phyloP scores from a whole-genome alignment of 2,888 invertebrate species.

The Macrostomum cliftonense region DNA sequence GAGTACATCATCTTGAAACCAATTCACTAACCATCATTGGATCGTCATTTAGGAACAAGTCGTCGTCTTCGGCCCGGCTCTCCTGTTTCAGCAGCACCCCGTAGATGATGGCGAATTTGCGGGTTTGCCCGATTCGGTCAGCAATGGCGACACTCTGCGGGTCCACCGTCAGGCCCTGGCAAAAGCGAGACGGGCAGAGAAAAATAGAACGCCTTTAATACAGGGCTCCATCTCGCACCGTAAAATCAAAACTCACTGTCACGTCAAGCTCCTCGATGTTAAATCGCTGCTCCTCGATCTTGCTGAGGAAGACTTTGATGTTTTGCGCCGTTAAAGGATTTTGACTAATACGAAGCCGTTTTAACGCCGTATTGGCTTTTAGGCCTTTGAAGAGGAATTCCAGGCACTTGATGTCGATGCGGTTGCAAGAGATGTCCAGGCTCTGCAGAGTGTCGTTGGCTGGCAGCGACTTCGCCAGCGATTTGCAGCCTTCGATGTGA shows the following conservation, averaged over 20 bases:
- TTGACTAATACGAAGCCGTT: slow-evolving; percentile 8
- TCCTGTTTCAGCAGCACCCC: neutral
- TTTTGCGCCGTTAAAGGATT: slow-evolving; percentile 21
- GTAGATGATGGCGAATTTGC: neutral
- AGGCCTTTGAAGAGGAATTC: slow-evolving; percentile 20
- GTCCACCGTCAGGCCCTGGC: neutral
- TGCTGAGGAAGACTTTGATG: slow-evolving; percentile 17
- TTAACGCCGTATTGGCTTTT: slow-evolving; percentile 14
- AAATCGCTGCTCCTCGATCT: slow-evolving; percentile 13
- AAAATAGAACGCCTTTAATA: no score
- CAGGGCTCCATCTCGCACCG: no score
- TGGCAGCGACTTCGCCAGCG: no score
- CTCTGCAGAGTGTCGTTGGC: slow-evolving; percentile 15
- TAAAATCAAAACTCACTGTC: neutral
- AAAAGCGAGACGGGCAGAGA: no score
- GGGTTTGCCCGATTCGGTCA: neutral
- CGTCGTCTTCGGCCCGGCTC: neutral
- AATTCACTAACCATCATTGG: slow-evolving; percentile 3
- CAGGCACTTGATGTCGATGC: slow-evolving; percentile 22
- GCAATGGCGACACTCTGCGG: neutral
- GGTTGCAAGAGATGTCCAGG: slow-evolving; percentile 22
- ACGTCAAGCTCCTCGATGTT: neutral
- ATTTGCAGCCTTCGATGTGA: no score
- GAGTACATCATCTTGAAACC: no score
- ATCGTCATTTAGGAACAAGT: neutral